phyloP scores from a whole-genome alignment of 1,140 invertebrate genomes.

The Cotesia vestalis region DNA sequence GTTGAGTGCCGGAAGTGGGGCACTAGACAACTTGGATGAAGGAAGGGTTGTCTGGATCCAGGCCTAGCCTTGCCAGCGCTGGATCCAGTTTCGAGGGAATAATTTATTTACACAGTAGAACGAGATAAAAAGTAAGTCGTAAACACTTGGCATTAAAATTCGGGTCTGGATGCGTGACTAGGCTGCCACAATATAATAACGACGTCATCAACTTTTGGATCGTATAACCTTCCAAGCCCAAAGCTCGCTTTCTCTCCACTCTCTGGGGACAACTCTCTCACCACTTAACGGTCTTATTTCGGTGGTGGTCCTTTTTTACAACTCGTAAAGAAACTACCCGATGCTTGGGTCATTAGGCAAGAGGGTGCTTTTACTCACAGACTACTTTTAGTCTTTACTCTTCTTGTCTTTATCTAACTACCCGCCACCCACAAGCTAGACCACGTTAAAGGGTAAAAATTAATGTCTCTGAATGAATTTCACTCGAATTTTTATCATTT shows the following conservation, averaged over 20 bases:
- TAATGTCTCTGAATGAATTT: conserved; percentile 66
- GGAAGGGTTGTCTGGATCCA: conserved; percentile 32
- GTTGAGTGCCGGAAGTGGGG: conserved; percentile 36
- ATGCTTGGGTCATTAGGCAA: conserved; percentile 63
- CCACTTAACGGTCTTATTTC: conserved; percentile 57
- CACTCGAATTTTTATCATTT: conserved; percentile 31
- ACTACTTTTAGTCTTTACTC: background rate
- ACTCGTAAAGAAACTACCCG: conserved; percentile 39
- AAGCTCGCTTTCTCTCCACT: conserved; percentile 9
- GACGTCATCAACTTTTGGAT: conserved; percentile 30
- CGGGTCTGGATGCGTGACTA: conserved; percentile 9
- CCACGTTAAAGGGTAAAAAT: conserved; percentile 62
- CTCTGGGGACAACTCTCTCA: conserved; percentile 45
- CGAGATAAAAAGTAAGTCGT: conserved; percentile 4
- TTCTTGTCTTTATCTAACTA: conserved; percentile 7
- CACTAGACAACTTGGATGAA: conserved; percentile 8
- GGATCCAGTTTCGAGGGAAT: background rate
- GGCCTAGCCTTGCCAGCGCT: too few relatives aligned
- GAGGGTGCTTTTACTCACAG: conserved; percentile 43
- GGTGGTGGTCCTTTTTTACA: conserved; percentile 34
- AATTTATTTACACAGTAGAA: background rate
- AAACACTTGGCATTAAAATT: conserved; percentile 1
- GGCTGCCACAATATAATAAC: background rate
- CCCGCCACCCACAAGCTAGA: background rate
- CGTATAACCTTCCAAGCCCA: background rate